Percentiles rank a stretch among this genome's conserved stretches.
Evolutionary conservation across 23 tunicate species (phyloP).

Genomic region (Halocynthia roretzi): DNA sequence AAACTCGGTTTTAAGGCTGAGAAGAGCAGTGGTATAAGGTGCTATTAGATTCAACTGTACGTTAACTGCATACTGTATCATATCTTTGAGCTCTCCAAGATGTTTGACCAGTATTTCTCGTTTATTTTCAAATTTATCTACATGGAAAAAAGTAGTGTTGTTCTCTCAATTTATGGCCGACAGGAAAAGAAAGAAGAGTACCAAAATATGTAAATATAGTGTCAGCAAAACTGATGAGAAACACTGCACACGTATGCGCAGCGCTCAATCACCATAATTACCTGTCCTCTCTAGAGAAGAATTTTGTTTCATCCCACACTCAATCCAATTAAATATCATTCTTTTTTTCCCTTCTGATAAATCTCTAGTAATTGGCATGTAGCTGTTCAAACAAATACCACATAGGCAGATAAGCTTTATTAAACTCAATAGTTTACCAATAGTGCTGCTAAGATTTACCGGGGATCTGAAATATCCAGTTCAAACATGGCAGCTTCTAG

Average conservation of each 20-base stretch:
- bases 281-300: not conserved
- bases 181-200: too few species aligned
- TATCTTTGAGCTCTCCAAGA: conserved; percentile 1
- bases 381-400: conserved; percentile 13
- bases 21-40: conserved; percentile 46
- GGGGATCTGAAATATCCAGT: conserved; percentile 20
- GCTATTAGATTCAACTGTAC: conserved; percentile 34
- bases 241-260: not conserved
- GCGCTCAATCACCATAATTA: not conserved
- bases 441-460: not conserved
- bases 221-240: too few species aligned
- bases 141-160: too few species aligned
- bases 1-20: conserved; percentile 31
- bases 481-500: conserved; percentile 44
- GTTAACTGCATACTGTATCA: conserved; percentile 14
- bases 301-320: conserved; percentile 46
- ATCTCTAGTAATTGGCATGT: conserved; percentile 52
- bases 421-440: too few species aligned
- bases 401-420: too few species aligned
- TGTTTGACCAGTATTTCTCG: not conserved
- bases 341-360: conserved; percentile 33
- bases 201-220: too few species aligned
- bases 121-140: not conserved
- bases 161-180: too few species aligned
- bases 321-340: conserved; percentile 52